Evolutionary conservation across 35 echinoderm and acorn worm species (phyloP), one percentile per base, ranked within the genome.

Genomic region (Eucidaris tribuloides): DNA sequence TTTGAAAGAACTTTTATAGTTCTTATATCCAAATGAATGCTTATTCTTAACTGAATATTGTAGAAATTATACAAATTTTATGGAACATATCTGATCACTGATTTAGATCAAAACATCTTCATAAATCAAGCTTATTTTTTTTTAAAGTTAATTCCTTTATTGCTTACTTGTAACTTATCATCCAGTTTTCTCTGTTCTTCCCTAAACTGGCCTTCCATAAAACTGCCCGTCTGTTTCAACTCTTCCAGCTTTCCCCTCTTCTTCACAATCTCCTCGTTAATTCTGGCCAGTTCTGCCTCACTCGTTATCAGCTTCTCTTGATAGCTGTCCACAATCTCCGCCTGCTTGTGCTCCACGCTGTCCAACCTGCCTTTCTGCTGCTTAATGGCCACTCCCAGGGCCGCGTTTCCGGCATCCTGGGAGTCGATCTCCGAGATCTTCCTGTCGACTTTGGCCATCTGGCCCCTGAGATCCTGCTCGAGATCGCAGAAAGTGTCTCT

Each of bases 171-270:
- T 17, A 94, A 55, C 19, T 84, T 85, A 1, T 80, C 76, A 48
- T 72, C 65, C 7, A 94, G 78, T 50, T 90, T 89, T 63, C 77
- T 85, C 38, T 61, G 40, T 64, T 94, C 92, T 4, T 86, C 92
- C 32, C 84, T 81, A 36, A 85, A 86, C 57, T 84, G 62, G 30
- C 87, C 57, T 38, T 94, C 92, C 39, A 89, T 72, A 39, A 89
- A 90, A 49, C 82, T 94, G 17, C 89, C 87, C 3, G 81, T 89
- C 62, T 94, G 86, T 52, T 54, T 56, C 5, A 94, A 46, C 35
- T 89, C 87, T 37, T 86, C 92, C 44, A 94, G 42, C 46, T 76
- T 46, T 36, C 60, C 32, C 32, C 76, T 80, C 86, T 89, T 45
- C 31, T 39, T 34, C 5, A 48, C 7, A 56, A 94, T 81, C 5